Conservation (phyloP, 2,888 invertebrate genomes). For the Epinotia bilunana region DNA sequence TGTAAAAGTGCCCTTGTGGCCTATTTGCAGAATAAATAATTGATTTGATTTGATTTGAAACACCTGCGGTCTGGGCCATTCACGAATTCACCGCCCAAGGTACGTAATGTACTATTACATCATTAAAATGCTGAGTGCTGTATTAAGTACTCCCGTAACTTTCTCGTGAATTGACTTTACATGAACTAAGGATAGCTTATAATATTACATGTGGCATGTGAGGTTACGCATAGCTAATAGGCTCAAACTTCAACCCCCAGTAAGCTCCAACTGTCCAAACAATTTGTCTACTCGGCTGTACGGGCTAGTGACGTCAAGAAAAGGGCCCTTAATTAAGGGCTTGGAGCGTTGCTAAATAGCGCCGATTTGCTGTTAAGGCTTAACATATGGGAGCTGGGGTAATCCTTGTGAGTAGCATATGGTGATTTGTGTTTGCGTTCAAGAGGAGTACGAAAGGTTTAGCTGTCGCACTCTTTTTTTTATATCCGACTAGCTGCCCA, state of each 20-base stretch:
- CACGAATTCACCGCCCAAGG: too few species aligned
- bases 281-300: constrained; percentile 63
- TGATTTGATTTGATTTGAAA: too few species aligned
- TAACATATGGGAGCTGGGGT: constrained; percentile 57
- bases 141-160: constrained; percentile 13
- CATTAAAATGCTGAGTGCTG: constrained; percentile 27
- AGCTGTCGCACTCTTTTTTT: background rate
- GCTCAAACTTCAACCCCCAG: constrained; percentile 59
- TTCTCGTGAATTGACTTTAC: constrained; percentile 7
- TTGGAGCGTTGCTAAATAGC: constrained; percentile 70
- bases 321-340: constrained; percentile 76
- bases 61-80: too few species aligned
- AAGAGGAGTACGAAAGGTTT: background rate
- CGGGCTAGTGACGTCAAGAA: constrained; percentile 69
- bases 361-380: constrained; percentile 73
- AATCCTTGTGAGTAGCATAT: constrained; percentile 54
- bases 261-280: constrained; percentile 68
- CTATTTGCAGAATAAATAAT: too few species aligned
- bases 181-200: background rate
- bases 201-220: background rate
- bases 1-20: too few species aligned
- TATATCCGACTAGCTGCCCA: background rate
- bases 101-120: too few species aligned
- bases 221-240: constrained; percentile 16
- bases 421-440: background rate